Conservation (phyloP, 2,113 vertebrate species). For the Nycticorax nycticorax region DNA sequence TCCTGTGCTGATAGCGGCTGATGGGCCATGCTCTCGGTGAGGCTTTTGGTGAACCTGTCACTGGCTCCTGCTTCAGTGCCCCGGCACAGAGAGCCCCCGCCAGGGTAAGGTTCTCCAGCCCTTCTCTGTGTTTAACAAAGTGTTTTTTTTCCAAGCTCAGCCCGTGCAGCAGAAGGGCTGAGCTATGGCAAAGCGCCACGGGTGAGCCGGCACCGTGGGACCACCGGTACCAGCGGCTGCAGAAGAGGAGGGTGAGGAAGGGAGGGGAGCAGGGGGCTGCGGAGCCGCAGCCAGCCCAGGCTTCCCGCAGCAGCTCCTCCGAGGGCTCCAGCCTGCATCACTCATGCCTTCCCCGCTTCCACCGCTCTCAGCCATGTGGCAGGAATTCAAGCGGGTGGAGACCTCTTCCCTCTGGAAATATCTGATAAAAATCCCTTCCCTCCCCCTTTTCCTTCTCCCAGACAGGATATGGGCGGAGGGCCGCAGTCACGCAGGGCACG, state of each 20-base stretch:
- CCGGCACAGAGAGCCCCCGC: rapidly evolving
- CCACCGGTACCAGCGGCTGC: rapidly evolving
- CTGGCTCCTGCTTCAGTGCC: rapidly evolving
- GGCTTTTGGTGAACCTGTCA: rapidly evolving
- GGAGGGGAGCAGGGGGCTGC: background rate
- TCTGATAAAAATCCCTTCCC: slow-evolving; percentile 71
- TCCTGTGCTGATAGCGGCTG: background rate
- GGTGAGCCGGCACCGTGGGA: rapidly evolving
- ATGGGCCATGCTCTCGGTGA: rapidly evolving
- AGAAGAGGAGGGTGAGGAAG: background rate
- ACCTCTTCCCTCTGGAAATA: slow-evolving; percentile 78
- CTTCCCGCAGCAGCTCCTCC: background rate
- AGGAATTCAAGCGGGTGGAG: slow-evolving; percentile 78
- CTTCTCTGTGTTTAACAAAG: rapidly evolving
- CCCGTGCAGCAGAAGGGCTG: background rate
- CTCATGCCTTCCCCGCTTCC: slow-evolving; percentile 49
- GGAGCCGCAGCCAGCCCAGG: background rate
- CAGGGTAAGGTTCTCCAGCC: rapidly evolving
- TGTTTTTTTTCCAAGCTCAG: background rate
- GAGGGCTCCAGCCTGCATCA: slow-evolving; percentile 33
- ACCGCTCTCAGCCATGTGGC: slow-evolving; percentile 64
- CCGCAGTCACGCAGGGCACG: background rate
- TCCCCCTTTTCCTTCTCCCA: slow-evolving; percentile 57
- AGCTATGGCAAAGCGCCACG: background rate
- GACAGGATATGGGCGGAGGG: slow-evolving; percentile 78